phyloP scores from a whole-genome alignment of 2,888 invertebrate genomes.

The Pseudococcus viburni region DNA sequence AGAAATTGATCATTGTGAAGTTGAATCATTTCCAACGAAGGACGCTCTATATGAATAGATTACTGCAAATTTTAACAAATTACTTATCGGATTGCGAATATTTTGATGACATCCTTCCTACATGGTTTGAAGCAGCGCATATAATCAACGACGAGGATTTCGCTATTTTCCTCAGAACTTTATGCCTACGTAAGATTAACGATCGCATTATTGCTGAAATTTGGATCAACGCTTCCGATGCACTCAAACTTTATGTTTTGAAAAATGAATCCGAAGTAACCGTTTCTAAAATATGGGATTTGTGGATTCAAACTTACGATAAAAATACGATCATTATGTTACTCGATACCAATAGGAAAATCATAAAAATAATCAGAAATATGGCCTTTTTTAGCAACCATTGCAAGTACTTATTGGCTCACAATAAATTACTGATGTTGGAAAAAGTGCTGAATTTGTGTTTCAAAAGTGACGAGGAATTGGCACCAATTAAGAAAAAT shows the following conservation, averaged over 20 bases:
- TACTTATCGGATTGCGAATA: not conserved
- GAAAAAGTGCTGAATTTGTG: no score
- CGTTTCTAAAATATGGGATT: no score
- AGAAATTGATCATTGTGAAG: not conserved
- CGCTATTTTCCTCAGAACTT: not conserved
- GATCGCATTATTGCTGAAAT: not conserved
- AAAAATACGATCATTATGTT: no score
- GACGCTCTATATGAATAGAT: not conserved
- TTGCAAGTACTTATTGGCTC: no score
- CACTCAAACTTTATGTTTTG: not conserved
- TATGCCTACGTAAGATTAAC: not conserved
- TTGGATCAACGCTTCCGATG: not conserved
- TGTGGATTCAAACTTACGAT: no score
- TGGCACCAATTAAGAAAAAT: no score
- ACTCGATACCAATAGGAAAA: no score
- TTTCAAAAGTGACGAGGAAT: no score
- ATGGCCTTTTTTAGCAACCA: no score
- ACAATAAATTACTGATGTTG: no score
- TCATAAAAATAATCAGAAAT: no score
- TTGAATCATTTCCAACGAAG: not conserved
- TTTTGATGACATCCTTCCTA: not conserved
- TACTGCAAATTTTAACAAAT: not conserved
- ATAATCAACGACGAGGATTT: not conserved
- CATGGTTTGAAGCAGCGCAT: not conserved
- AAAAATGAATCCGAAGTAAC: not conserved